These are phyloP conservation scores for Zaprionus ornatus DNA, from an alignment of 1,140 invertebrate species.

Conservation along the genomic window DNA sequence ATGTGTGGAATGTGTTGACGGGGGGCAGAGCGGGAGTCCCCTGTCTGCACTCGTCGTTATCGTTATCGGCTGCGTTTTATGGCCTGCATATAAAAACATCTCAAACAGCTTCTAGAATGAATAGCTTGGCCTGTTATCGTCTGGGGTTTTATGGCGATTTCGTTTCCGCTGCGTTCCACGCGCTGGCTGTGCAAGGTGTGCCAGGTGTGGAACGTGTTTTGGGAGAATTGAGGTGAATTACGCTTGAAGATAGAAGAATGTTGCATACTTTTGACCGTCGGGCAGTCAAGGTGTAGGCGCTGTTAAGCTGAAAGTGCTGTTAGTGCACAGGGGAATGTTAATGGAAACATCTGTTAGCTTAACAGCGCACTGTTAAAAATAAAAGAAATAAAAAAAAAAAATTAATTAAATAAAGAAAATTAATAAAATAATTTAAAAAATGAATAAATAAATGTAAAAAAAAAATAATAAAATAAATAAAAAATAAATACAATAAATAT, in stretches of 20 bases:
- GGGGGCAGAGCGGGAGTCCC: background rate
- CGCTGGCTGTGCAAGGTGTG: background rate
- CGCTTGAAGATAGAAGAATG: background rate
- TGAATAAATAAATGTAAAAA: too few relatives aligned
- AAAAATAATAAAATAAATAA: too few relatives aligned
- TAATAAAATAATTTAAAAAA: too few relatives aligned
- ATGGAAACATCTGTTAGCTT: too few relatives aligned
- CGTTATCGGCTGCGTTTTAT: slow-evolving; percentile 24
- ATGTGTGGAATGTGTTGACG: background rate
- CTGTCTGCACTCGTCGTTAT: slow-evolving; percentile 10
- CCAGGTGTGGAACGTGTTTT: background rate
- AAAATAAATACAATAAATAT: background rate
- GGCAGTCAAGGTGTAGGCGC: background rate
- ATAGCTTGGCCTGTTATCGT: slow-evolving; percentile 2
- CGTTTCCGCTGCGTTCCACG: slow-evolving; percentile 12
- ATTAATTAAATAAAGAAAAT: too few relatives aligned
- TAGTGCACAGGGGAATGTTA: background rate
- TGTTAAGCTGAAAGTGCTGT: slow-evolving; percentile 15
- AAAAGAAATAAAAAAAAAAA: too few relatives aligned
- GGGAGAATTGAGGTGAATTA: background rate
- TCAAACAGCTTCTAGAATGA: background rate
- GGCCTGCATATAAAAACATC: slow-evolving; percentile 2
- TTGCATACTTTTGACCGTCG: slow-evolving; percentile 23
- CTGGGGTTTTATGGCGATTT: background rate
- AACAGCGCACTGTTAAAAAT: background rate